phyloP scores from a whole-genome alignment of 2,113 vertebrate species.

The Cygnus buccinator region DNA sequence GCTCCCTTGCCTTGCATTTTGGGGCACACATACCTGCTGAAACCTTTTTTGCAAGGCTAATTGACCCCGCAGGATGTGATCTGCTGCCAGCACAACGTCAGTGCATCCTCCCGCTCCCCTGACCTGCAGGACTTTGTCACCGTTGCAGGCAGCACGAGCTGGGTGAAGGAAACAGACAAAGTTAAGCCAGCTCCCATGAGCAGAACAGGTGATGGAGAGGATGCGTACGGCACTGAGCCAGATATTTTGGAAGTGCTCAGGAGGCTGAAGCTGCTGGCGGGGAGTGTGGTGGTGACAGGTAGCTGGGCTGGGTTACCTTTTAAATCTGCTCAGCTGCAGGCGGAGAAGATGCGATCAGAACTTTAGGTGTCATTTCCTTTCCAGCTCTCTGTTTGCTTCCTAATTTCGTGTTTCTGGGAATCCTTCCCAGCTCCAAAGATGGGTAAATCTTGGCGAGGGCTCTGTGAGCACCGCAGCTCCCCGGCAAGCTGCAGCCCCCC shows the following conservation, averaged over 20 bases:
- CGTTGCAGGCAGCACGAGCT: accelerated
- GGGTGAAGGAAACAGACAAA: accelerated
- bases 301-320: not conserved
- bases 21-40: accelerated
- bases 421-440: not conserved
- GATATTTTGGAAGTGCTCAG: not conserved
- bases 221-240: not conserved
- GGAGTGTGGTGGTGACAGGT: not conserved
- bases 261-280: not conserved
- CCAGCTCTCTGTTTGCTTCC: not conserved
- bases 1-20: not conserved
- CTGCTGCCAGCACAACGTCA: not conserved
- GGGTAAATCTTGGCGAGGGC: accelerated
- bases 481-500: not conserved
- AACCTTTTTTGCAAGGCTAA: not conserved
- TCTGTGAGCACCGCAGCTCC: not conserved
- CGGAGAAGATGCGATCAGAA: not conserved
- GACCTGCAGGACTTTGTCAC: accelerated
- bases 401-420: not conserved
- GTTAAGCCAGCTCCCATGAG: not conserved
- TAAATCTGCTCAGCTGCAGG: not conserved
- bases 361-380: not conserved
- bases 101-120: not conserved
- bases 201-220: not conserved
- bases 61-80: not conserved